Evolutionary conservation across 2,113 vertebrate genomes (phyloP).

Genomic region (Chamaetylas fuelleborni): DNA sequence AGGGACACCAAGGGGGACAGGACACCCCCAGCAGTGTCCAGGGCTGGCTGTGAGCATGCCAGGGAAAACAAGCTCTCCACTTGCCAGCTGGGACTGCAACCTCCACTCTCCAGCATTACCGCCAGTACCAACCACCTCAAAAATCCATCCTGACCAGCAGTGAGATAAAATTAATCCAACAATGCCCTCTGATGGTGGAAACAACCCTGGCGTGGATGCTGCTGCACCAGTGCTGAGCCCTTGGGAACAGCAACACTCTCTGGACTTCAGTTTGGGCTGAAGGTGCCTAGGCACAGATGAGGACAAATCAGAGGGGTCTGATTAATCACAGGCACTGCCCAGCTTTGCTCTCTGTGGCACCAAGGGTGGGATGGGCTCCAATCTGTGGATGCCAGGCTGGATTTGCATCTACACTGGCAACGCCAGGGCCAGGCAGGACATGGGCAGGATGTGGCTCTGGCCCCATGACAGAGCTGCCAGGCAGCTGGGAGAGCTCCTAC

Average conservation of each 20-base stretch:
- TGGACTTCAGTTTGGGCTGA: background rate
- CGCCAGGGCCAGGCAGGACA: background rate
- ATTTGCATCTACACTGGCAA: background rate
- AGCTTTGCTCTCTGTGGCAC: background rate
- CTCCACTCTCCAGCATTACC: background rate
- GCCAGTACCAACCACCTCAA: background rate
- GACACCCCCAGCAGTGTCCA: background rate
- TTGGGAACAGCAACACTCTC: background rate
- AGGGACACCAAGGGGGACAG: background rate
- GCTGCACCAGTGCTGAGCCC: background rate
- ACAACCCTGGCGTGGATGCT: background rate
- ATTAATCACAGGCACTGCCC: background rate
- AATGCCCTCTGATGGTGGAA: conserved; percentile 56
- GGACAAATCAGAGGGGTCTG: background rate
- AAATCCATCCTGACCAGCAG: background rate
- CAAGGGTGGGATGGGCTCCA: fast-evolving
- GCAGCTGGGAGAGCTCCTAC: background rate
- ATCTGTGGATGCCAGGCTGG: background rate
- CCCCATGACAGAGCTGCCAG: background rate
- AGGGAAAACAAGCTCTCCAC: background rate
- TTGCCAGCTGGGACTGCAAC: background rate
- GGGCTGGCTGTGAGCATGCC: background rate
- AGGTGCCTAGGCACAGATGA: background rate
- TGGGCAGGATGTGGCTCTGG: background rate
- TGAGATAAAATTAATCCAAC: background rate